Conservation (phyloP, 1,140 invertebrate species). For the Hypothenemus hampei region DNA sequence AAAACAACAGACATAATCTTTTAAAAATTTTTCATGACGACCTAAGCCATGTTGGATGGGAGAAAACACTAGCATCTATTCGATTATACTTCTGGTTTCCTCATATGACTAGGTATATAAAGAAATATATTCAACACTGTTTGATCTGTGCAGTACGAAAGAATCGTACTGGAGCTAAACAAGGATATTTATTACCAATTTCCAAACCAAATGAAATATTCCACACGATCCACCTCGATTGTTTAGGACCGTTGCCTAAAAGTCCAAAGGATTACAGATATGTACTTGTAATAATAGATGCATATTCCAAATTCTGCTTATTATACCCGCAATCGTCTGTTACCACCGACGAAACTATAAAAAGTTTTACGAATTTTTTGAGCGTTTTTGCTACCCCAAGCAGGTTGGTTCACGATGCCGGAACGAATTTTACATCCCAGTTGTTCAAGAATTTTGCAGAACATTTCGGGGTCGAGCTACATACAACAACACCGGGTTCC, state of each 20-base stretch:
- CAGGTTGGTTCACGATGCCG: not conserved
- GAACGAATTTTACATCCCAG: conserved; percentile 10
- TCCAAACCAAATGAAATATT: conserved; percentile 22
- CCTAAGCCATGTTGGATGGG: conserved; percentile 12
- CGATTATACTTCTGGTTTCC: conserved; percentile 20
- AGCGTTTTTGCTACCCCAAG: conserved; percentile 3
- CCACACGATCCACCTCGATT: conserved; percentile 15
- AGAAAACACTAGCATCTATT: conserved; percentile 14
- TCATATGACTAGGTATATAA: conserved; percentile 16
- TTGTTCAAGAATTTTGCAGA: not conserved
- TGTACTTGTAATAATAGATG: conserved; percentile 16
- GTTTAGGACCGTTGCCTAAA: conserved; percentile 1
- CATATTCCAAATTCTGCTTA: conserved; percentile 19
- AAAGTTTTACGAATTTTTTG: conserved; percentile 1
- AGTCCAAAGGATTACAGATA: conserved; percentile 8
- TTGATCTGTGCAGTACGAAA: conserved; percentile 15
- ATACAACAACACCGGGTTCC: not conserved
- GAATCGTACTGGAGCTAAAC: conserved; percentile 18
- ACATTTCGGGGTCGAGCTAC: not conserved
- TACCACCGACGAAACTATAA: not conserved
- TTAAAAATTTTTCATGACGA: conserved; percentile 13
- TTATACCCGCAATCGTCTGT: conserved; percentile 5
- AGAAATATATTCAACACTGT: conserved; percentile 20
- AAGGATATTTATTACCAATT: conserved; percentile 13
- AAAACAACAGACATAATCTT: conserved; percentile 14